Base-by-base conservation (phyloP, 2,888 invertebrate species). In the Teinopalpus imperialis region DNA sequence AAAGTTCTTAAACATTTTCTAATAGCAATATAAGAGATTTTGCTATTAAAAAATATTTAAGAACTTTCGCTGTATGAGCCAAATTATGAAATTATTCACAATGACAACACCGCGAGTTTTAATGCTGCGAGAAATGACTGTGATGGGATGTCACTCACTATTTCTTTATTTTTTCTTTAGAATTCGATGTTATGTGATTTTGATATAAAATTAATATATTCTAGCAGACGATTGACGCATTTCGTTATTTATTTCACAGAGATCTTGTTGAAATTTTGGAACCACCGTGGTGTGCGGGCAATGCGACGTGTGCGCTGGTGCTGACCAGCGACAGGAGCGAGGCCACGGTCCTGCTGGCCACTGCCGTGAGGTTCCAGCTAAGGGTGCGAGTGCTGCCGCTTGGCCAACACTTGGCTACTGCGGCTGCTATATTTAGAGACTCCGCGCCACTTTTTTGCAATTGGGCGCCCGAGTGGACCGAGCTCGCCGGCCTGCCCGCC, bases 251-350 rank as follows among this genome's bases (percentile, higher is more conserved):
- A 21, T 8, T 35, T 20, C 18, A 4, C 39, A 45, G 45, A 26
- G 18, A 18, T 39, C 12, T 14, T 2, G 12, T 10, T 13, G 32
- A 32, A 7, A 83, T 91, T 57, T 92, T 89, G 67, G 80, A 85
- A n/a, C 93, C 93, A 0, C 61, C 76, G 2, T 82, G 83, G 59
- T 94, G 94, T 63, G 51, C 59, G 16, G 40, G 42, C 3, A 55
- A 54, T n/a, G 9, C 41, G 1, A 47, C 53, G 2, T 74, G 76
- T 49, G 74, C 78, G 1, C 64, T 69, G 0, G 30, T 79, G 10
- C 52, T 81, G 18, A 67, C 73, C 0, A 65, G 66, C 37, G 65
- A 66, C 37, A 63, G 45, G 23, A 57, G 48, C 16, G 81, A 81
- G 52, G 72, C 69, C 26, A 52, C 35, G 2, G 52, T 69, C 24